A percentile compares a stretch with the other conserved stretches of the same genome.
Evolutionary conservation across 1,140 invertebrate genomes (phyloP).

Genomic region (Drepana arcuata): DNA sequence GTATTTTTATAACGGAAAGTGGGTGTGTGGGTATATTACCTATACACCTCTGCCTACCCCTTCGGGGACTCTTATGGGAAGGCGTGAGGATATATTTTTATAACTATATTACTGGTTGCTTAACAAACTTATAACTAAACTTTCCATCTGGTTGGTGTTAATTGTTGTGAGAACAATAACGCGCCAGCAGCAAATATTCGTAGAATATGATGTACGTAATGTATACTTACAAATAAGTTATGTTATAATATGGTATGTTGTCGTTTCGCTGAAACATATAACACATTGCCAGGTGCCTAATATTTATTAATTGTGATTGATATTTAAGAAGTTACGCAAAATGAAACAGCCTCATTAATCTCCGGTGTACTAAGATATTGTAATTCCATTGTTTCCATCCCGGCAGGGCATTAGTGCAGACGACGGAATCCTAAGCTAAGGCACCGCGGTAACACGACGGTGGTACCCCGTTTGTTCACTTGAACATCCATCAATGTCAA

Average conservation of each 20-base stretch:
- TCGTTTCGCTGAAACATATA: slow-evolving; percentile 1
- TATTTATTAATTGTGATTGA: neutral
- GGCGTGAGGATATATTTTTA: too few relatives aligned
- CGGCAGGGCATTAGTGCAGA: slow-evolving; percentile 7
- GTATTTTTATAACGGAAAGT: too few relatives aligned
- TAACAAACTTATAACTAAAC: too few relatives aligned
- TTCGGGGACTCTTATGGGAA: too few relatives aligned
- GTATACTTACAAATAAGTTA: neutral
- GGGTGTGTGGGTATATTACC: too few relatives aligned
- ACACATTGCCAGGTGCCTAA: slow-evolving; percentile 2
- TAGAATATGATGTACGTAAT: too few relatives aligned
- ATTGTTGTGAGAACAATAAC: too few relatives aligned
- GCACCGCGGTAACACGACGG: slow-evolving; percentile 4
- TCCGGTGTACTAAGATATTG: slow-evolving; percentile 3
- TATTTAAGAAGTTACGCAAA: neutral
- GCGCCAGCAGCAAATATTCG: too few relatives aligned
- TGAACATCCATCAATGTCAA: slow-evolving; percentile 34
- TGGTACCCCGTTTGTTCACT: slow-evolving; percentile 14
- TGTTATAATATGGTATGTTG: neutral
- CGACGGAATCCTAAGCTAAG: slow-evolving; percentile 11
- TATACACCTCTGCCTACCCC: too few relatives aligned
- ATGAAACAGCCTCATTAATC: slow-evolving; percentile 7
- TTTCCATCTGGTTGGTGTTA: too few relatives aligned
- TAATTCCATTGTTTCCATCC: slow-evolving; percentile 9
- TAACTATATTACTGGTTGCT: too few relatives aligned